A percentile compares a stretch with the other conserved stretches of the same genome.
phyloP scores from a whole-genome alignment of 2,797 vertebrate genomes.

The Pogoniulus pusillus region DNA sequence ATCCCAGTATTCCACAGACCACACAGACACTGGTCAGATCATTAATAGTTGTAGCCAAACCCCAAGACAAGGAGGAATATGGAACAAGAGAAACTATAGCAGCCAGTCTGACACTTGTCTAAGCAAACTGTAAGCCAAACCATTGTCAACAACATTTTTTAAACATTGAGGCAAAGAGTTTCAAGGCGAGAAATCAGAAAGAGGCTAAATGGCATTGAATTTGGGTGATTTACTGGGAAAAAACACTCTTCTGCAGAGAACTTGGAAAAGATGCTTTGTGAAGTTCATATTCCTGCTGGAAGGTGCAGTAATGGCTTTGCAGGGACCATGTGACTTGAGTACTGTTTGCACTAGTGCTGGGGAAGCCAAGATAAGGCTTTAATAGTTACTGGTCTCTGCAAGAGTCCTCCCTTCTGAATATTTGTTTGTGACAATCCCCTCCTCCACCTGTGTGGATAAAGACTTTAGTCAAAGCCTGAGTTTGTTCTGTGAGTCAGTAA shows the following conservation, averaged over 20 bases:
- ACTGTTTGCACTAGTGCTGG: not conserved
- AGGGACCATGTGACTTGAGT: not conserved
- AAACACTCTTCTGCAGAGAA: not conserved
- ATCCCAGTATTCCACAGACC: not conserved
- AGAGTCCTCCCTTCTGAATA: not conserved
- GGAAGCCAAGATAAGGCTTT: not conserved
- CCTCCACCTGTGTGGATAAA: accelerated
- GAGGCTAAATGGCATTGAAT: not conserved
- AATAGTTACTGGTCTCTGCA: not conserved
- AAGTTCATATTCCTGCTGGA: not conserved
- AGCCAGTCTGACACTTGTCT: not conserved
- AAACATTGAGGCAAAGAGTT: not conserved
- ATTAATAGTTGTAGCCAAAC: not conserved
- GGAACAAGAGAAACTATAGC: not conserved
- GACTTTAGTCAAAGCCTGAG: not conserved
- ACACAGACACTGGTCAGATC: not conserved
- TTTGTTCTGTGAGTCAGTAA: not conserved
- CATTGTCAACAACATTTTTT: not conserved
- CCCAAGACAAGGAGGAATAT: not conserved
- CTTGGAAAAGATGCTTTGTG: not conserved
- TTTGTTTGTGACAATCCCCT: not conserved
- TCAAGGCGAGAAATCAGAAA: not conserved
- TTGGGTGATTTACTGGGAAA: not conserved
- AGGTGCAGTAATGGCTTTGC: not conserved
- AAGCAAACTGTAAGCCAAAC: not conserved